Percentiles rank a stretch among this genome's conserved stretches.
These are phyloP conservation scores for Procapra przewalskii DNA, from an alignment of 2,113 vertebrate genomes.

Conservation along the genomic window DNA sequence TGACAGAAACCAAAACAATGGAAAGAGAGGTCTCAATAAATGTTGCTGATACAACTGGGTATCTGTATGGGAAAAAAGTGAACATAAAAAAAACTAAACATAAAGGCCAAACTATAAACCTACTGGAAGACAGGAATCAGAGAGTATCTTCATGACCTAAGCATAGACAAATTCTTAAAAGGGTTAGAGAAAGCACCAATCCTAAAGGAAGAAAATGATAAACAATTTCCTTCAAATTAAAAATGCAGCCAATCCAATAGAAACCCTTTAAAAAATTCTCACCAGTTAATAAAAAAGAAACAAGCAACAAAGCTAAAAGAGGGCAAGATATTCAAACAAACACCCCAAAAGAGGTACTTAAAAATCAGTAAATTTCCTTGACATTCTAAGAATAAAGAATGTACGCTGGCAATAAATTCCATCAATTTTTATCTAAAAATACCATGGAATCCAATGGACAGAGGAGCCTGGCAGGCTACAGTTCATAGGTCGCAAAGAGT, in stretches of 20 bases:
- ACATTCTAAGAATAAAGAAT: neutral
- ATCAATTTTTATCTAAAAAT: neutral
- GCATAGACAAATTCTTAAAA: neutral
- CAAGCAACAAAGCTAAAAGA: neutral
- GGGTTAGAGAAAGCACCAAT: neutral
- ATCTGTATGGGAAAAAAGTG: neutral
- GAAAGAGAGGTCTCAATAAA: neutral
- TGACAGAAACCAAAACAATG: neutral
- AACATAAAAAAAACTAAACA: neutral
- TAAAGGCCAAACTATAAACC: neutral
- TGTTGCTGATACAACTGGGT: neutral
- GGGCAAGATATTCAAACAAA: neutral
- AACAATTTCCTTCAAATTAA: neutral
- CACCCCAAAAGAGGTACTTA: neutral
- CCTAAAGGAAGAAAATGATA: neutral
- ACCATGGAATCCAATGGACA: neutral
- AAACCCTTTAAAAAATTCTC: neutral
- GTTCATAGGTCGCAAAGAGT: neutral
- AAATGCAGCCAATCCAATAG: neutral
- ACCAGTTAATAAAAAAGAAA: neutral
- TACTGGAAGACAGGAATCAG: neutral
- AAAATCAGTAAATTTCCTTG: neutral
- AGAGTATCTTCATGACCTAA: neutral
- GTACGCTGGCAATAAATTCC: neutral
- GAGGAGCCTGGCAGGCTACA: neutral